phyloP scores from a whole-genome alignment of 1,140 invertebrate genomes.

The Bombus consobrinus region DNA sequence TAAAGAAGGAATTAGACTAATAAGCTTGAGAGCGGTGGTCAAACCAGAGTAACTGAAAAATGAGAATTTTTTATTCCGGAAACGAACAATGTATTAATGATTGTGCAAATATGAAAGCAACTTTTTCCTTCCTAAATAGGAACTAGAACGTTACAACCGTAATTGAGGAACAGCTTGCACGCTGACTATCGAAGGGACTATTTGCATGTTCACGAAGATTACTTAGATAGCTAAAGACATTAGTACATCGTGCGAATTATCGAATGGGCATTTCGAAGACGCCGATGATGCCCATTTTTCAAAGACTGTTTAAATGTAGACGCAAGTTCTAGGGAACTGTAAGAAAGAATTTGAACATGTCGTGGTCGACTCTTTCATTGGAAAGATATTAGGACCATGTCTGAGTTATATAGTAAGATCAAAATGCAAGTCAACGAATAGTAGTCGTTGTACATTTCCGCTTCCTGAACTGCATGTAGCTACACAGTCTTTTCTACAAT shows the following conservation, averaged over 20 bases:
- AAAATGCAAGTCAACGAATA: too few relatives aligned
- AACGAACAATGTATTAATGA: not conserved
- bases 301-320: too few relatives aligned
- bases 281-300: too few relatives aligned
- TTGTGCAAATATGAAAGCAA: conserved; percentile 21
- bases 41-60: not conserved
- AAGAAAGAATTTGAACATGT: too few relatives aligned
- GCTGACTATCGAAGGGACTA: not conserved
- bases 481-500: too few relatives aligned
- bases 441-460: too few relatives aligned
- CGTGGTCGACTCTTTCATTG: too few relatives aligned
- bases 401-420: too few relatives aligned
- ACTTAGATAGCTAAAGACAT: not conserved
- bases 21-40: not conserved
- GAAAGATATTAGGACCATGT: too few relatives aligned
- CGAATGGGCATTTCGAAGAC: too few relatives aligned
- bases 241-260: not conserved
- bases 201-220: not conserved
- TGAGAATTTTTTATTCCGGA: not conserved
- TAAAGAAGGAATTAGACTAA: not conserved
- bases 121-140: conserved; percentile 19
- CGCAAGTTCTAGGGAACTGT: too few relatives aligned
- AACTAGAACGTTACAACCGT: conserved; percentile 21
- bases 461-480: too few relatives aligned
- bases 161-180: not conserved